Evolutionary conservation across 1,140 invertebrate genomes (phyloP), one percentile per base, ranked within the genome.

Genomic region (Heliothis subflexa): DNA sequence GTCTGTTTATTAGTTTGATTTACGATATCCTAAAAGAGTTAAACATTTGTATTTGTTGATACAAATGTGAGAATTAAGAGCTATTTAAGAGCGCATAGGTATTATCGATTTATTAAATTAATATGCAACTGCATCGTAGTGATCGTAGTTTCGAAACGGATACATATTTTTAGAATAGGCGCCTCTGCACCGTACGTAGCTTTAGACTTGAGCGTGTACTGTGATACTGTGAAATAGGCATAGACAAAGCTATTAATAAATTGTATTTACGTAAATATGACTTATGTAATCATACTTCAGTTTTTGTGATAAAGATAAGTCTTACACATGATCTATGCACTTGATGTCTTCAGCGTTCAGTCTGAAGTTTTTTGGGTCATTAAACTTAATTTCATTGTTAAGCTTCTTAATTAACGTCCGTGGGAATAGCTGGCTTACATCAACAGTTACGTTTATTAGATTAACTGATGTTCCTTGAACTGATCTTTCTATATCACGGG

Each of bases 331-430:
- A 21, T 12, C 16, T 16, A 57, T 25, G 16, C n/a, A 13, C 10
- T 57, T 57, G 21, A 13, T 7, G 2, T 55, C 7, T 21, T 40
- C 33, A 40, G 33, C 33, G 54, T 21, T n/a, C 16, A 11, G 54
- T 59, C 1, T 9, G 33, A 40, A 40, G 3, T 40, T 13, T 28
- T 25, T 28, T 12, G 12, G 55, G 55, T 59, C 55, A 28, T 59
- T 28, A 59, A 59, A 59, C 55, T 59, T 59, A 14, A 59, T 18
- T 55, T 55, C 54, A 55, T 21, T 21, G 54, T 55, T 55, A 12
- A n/a, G 18, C 3, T 28, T 2, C 50, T 52, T 59, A 25, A 59
- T 59, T 59, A 25, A 25, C 13, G 21, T 5, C 55, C 21, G 55
- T 59, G 55, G 13, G 55, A 59, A 18, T 10, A n/a, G n/a, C 12